phyloP scores from a whole-genome alignment of 2,797 vertebrate genomes.

The Megalops cyprinoides region DNA sequence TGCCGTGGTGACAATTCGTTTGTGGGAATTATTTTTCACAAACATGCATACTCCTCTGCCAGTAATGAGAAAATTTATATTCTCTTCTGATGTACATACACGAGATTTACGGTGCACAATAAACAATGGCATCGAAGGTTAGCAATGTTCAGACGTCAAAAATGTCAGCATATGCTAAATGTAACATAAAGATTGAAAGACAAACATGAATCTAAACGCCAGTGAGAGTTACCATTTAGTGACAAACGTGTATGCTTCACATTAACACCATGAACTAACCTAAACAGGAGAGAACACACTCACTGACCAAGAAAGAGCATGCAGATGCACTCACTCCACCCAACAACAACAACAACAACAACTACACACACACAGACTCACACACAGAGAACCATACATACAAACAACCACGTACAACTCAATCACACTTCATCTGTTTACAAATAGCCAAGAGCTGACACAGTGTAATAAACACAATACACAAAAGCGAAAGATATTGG shows the following conservation, averaged over 20 bases:
- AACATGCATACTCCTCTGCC: not conserved
- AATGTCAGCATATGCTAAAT: not conserved
- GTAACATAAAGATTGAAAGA: not conserved
- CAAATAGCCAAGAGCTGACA: not conserved
- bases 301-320: not conserved
- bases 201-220: not conserved
- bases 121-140: not conserved
- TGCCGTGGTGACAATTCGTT: not conserved
- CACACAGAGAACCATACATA: conserved; percentile 59
- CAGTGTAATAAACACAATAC: not conserved
- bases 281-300: not conserved
- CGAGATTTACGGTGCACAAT: not conserved
- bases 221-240: not conserved
- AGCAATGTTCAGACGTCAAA: too few relatives aligned
- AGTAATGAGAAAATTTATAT: not conserved
- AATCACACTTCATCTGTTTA: not conserved
- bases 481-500: not conserved
- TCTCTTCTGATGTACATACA: not conserved
- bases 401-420: conserved; percentile 1
- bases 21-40: not conserved
- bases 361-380: conserved; percentile 46
- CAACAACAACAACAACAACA: conserved; percentile 37
- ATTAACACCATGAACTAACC: not conserved
- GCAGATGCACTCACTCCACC: not conserved
- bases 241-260: not conserved